Conservation (phyloP, 2,113 vertebrate genomes). For the Elachura formosa region DNA sequence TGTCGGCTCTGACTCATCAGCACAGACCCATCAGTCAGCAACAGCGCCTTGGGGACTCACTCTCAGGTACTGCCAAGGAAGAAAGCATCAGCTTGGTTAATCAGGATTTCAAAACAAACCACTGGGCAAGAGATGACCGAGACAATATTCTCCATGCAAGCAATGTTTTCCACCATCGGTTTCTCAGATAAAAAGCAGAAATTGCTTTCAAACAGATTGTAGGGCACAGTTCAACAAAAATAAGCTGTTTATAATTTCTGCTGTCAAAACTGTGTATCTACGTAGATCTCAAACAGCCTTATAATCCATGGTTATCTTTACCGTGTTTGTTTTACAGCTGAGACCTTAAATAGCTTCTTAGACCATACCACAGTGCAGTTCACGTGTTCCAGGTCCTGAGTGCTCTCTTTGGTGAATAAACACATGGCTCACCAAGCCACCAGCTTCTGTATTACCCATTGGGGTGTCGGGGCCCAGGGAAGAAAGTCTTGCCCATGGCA, state of each 20-base stretch:
- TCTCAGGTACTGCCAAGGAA: slow-evolving; percentile 11
- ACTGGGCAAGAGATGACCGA: neutral
- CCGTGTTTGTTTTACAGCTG: neutral
- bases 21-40: neutral
- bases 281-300: neutral
- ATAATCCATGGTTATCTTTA: neutral
- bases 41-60: neutral
- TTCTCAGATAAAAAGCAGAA: slow-evolving; percentile 19
- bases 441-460: neutral
- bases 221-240: slow-evolving; percentile 32
- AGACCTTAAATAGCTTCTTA: slow-evolving; percentile 20
- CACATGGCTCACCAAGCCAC: neutral
- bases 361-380: neutral
- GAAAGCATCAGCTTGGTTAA: neutral
- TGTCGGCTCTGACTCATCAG: neutral
- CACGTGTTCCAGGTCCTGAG: neutral
- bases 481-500: neutral
- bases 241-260: slow-evolving; percentile 25
- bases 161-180: neutral
- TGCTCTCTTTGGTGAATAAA: neutral
- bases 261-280: slow-evolving; percentile 36
- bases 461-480: neutral
- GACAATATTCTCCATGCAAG: slow-evolving; percentile 29
- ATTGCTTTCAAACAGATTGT: slow-evolving; percentile 24
- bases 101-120: slow-evolving; percentile 16